Percentiles rank a stretch among this genome's conserved stretches.
phyloP scores from a whole-genome alignment of 2,888 invertebrate species.

The Cheilosia pagana region DNA sequence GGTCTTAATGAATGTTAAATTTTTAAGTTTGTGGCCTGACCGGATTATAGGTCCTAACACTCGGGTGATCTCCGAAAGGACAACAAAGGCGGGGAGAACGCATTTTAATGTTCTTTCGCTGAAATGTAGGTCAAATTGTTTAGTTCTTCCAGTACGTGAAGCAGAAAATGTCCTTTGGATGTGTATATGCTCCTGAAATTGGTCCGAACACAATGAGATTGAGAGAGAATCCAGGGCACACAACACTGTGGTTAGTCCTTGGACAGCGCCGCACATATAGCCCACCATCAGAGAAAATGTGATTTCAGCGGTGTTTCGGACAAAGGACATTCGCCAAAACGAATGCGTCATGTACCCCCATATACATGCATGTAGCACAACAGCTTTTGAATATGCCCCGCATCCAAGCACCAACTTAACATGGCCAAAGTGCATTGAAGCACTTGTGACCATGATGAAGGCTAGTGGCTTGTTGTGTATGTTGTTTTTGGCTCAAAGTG shows the following conservation, averaged over 20 bases:
- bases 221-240: conserved; percentile 22
- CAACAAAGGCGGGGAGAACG: conserved; percentile 38
- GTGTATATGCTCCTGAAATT: conserved; percentile 32
- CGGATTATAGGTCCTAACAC: conserved; percentile 44
- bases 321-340: conserved; percentile 60
- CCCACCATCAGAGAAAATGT: conserved; percentile 15
- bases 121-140: conserved; percentile 62
- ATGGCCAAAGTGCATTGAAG: conserved; percentile 42
- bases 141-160: conserved; percentile 53
- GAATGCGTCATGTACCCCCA: conserved; percentile 34
- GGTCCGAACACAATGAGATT: conserved; percentile 25
- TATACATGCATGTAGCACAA: conserved; percentile 17
- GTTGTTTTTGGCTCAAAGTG: conserved; percentile 57
- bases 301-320: conserved; percentile 45
- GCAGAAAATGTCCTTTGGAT: conserved; percentile 62
- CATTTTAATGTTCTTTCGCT: conserved; percentile 52
- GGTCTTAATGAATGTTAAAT: conserved; percentile 48
- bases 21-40: conserved; percentile 26
- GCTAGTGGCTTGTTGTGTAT: conserved; percentile 27
- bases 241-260: conserved; percentile 37
- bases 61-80: conserved; percentile 6
- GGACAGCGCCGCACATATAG: conserved; percentile 16
- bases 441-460: conserved; percentile 43
- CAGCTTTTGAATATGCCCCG: background rate
- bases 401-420: conserved; percentile 28